Evolutionary conservation across 2,888 invertebrate species (phyloP).

Genomic region (Hypomecis atomaria): DNA sequence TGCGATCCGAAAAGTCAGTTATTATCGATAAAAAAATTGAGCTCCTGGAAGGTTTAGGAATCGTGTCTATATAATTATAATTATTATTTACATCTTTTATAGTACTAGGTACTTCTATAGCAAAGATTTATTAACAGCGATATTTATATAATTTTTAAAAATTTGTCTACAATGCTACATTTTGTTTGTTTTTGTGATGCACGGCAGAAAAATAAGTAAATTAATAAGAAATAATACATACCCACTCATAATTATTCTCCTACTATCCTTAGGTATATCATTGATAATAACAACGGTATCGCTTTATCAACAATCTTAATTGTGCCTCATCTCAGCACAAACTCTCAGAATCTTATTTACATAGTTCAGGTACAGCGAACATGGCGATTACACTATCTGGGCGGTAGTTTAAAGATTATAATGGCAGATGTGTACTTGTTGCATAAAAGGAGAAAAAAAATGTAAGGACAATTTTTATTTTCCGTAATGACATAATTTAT

Average conservation of each 20-base stretch:
- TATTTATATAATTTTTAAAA: too few relatives aligned
- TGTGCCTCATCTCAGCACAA: conserved; percentile 9
- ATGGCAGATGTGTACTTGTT: neutral
- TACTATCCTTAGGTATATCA: conserved; percentile 1
- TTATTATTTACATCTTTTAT: too few relatives aligned
- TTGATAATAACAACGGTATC: conserved; percentile 7
- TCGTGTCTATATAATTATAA: too few relatives aligned
- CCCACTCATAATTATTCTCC: neutral
- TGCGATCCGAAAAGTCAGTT: too few relatives aligned
- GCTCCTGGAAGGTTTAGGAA: too few relatives aligned
- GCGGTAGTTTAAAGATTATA: neutral
- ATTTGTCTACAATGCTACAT: too few relatives aligned
- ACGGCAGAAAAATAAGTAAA: too few relatives aligned
- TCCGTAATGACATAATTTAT: too few relatives aligned
- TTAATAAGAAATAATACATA: neutral
- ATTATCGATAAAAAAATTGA: too few relatives aligned
- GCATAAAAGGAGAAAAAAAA: neutral
- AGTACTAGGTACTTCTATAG: too few relatives aligned
- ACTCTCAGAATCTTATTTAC: neutral
- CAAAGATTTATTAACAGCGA: too few relatives aligned
- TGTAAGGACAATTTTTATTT: neutral
- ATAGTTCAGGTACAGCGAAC: conserved; percentile 1
- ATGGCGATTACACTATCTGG: conserved; percentile 2
- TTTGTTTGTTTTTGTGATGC: too few relatives aligned
- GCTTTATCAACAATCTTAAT: conserved; percentile 18